These are phyloP conservation scores for Plodia interpunctella DNA, from an alignment of 1,140 invertebrate genomes.

Conservation along the genomic window DNA sequence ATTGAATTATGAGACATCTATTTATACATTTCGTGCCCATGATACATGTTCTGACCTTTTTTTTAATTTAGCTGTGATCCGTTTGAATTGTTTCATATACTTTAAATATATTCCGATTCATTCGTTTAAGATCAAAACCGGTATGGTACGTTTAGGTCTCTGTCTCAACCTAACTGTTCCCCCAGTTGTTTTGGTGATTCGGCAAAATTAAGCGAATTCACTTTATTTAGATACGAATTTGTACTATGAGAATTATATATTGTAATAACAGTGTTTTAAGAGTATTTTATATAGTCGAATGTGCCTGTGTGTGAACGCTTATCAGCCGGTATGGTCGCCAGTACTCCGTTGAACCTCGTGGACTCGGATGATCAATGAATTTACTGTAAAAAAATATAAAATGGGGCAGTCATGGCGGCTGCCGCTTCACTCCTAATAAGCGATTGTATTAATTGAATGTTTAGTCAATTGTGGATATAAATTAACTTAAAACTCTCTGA, in stretches of 20 bases:
- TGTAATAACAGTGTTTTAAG: conserved; percentile 23
- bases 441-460: not conserved
- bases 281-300: conserved; percentile 32
- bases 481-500: too few relatives aligned
- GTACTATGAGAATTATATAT: conserved; percentile 22
- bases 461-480: not conserved
- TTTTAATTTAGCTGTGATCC: not conserved
- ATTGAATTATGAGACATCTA: not conserved
- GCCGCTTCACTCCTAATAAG: not conserved
- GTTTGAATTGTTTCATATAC: not conserved
- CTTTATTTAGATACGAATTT: conserved; percentile 23
- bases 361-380: not conserved
- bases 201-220: conserved; percentile 37
- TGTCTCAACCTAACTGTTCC: not conserved
- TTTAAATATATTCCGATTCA: not conserved
- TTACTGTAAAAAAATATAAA: not conserved
- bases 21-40: not conserved
- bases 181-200: conserved; percentile 44
- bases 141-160: not conserved
- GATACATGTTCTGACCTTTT: not conserved
- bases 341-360: not conserved
- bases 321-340: conserved; percentile 18
- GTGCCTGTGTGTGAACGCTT: conserved; percentile 33
- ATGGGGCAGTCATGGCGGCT: not conserved
- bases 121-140: not conserved